Evolutionary conservation across 2,797 vertebrate species (phyloP).

Genomic region (Danio choprae): DNA sequence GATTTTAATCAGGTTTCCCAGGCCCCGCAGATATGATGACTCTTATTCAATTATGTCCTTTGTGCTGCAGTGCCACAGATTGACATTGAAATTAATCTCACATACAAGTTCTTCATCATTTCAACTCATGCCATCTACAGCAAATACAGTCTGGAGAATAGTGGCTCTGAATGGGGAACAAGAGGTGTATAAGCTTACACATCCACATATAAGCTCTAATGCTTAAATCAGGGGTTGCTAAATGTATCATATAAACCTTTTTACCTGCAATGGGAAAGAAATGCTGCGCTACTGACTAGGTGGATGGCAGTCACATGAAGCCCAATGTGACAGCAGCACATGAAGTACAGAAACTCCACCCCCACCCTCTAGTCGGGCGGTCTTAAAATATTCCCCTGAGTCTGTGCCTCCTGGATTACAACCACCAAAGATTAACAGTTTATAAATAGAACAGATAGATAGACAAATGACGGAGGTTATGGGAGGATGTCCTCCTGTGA

Average conservation of each 20-base stretch:
- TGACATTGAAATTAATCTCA: neutral
- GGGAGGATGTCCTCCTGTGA: neutral
- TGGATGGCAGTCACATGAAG: slow-evolving; percentile 24
- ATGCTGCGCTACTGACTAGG: neutral
- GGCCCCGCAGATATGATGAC: neutral
- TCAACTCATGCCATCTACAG: neutral
- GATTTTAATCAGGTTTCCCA: neutral
- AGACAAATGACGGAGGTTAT: slow-evolving; percentile 31
- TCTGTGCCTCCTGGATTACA: slow-evolving; percentile 33
- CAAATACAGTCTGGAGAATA: neutral
- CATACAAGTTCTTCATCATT: neutral
- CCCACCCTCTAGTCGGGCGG: slow-evolving; percentile 4
- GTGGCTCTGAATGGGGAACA: neutral
- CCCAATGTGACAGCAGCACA: slow-evolving; percentile 29
- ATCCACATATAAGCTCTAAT: neutral
- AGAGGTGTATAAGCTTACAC: neutral
- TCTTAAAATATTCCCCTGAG: slow-evolving; percentile 35
- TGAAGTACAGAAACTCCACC: slow-evolving; percentile 13
- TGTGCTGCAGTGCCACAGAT: neutral
- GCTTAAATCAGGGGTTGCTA: neutral
- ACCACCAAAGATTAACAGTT: slow-evolving; percentile 35
- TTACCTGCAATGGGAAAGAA: neutral
- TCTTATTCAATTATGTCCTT: neutral
- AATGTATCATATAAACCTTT: neutral
- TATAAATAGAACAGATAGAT: slow-evolving; percentile 41